Conservation (phyloP, 64 coral and sea anemone genomes). For the Montipora capricornis region DNA sequence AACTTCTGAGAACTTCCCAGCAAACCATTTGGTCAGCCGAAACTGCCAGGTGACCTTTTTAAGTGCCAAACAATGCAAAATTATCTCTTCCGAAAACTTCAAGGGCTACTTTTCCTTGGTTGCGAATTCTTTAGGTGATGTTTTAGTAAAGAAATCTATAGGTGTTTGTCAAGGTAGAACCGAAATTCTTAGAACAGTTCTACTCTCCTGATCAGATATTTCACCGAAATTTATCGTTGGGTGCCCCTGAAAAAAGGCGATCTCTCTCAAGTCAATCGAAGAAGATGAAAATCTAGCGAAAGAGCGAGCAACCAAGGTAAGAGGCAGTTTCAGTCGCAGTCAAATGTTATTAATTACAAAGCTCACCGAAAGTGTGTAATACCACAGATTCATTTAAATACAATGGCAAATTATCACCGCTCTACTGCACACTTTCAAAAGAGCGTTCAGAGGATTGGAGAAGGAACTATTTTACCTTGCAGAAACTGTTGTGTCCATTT, state of each 20-base stretch:
- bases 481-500: neutral
- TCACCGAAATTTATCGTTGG: neutral
- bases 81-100: too few species aligned
- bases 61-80: too few species aligned
- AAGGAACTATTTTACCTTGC: conserved; percentile 21
- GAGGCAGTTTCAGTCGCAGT: neutral
- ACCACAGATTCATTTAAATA: neutral
- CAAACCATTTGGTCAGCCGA: too few species aligned
- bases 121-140: too few species aligned
- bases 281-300: neutral
- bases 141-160: too few species aligned
- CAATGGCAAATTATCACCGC: too few species aligned
- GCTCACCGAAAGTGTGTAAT: neutral
- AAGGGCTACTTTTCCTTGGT: too few species aligned
- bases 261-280: conserved; percentile 18
- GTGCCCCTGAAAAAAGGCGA: neutral
- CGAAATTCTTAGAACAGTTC: too few species aligned
- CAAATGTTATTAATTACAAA: conserved; percentile 1
- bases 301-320: neutral
- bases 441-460: conserved; percentile 23
- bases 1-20: too few species aligned
- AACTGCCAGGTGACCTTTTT: too few species aligned
- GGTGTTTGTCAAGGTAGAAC: too few species aligned
- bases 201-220: too few species aligned
- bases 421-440: conserved; percentile 2